Percentiles rank a stretch among this genome's conserved stretches.
Conservation (phyloP, 2,113 vertebrate species). For the Trematocara nigrifrons region DNA sequence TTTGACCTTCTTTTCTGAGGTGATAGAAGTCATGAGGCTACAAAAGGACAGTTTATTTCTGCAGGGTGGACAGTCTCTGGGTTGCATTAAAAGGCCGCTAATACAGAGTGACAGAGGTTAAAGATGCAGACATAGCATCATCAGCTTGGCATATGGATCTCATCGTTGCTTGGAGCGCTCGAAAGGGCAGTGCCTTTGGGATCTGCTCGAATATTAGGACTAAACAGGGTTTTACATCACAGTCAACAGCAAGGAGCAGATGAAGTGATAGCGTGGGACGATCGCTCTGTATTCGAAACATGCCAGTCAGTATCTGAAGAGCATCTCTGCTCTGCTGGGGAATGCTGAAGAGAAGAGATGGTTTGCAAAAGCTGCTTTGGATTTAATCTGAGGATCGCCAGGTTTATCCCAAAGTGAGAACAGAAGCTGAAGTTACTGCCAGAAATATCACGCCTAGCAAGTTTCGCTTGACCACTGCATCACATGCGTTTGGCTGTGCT, state of each 20-base stretch:
- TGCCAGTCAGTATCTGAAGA: not conserved
- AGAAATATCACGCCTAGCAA: not conserved
- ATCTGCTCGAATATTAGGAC: not conserved
- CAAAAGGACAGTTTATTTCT: conserved; percentile 30
- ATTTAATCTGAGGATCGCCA: not conserved
- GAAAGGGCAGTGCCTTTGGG: not conserved
- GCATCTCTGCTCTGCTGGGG: conserved; percentile 4
- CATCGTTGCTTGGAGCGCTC: not conserved
- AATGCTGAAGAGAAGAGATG: not conserved
- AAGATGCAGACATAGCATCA: not conserved
- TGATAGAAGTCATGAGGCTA: not conserved
- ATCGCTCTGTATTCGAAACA: conserved; percentile 36
- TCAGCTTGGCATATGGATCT: not conserved
- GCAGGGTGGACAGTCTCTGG: not conserved
- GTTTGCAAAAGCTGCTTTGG: not conserved
- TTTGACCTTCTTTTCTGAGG: conserved; percentile 3
- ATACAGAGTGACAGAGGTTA: conserved; percentile 34
- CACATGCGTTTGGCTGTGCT: not conserved
- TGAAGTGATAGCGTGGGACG: conserved; percentile 7
- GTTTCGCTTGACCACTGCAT: not conserved
- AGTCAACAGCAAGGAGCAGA: conserved; percentile 43
- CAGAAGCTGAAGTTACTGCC: not conserved
- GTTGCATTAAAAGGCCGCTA: not conserved
- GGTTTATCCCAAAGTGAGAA: not conserved
- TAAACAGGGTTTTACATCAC: not conserved